Evolutionary conservation across 1,140 invertebrate genomes (phyloP).

Genomic region (Dendroctonus ponderosae): DNA sequence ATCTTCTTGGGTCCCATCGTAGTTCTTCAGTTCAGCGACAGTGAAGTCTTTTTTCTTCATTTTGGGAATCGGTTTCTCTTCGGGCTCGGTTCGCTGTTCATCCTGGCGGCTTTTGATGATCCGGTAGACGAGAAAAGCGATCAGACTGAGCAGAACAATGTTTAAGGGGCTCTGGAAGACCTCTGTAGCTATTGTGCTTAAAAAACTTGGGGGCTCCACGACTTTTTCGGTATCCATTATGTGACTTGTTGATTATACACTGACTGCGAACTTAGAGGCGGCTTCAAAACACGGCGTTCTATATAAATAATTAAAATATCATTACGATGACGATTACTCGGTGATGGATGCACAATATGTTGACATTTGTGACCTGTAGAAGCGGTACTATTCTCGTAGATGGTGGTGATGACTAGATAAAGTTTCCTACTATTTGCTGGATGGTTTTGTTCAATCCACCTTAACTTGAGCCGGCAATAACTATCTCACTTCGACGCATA

Average conservation of each 20-base stretch:
- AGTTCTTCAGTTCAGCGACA: slow-evolving; percentile 80
- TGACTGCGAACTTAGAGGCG: neutral
- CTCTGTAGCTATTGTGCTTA: slow-evolving; percentile 61
- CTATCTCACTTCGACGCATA: too few relatives aligned
- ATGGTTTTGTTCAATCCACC: too few relatives aligned
- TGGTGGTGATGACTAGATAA: too few relatives aligned
- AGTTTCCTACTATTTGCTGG: too few relatives aligned
- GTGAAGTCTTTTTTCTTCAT: slow-evolving; percentile 89
- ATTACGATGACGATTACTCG: neutral
- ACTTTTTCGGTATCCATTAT: slow-evolving; percentile 32
- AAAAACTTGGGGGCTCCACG: slow-evolving; percentile 45
- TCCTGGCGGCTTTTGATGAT: slow-evolving; percentile 68
- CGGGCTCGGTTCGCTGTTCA: slow-evolving; percentile 49
- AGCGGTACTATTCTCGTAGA: too few relatives aligned
- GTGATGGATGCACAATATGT: too few relatives aligned
- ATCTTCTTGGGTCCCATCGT: slow-evolving; percentile 77
- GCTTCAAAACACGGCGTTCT: neutral
- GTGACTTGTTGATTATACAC: slow-evolving; percentile 23
- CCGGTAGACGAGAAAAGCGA: slow-evolving; percentile 82
- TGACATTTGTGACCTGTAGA: too few relatives aligned
- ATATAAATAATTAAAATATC: slow-evolving; percentile 16
- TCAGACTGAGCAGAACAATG: slow-evolving; percentile 70
- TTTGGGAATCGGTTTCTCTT: slow-evolving; percentile 71
- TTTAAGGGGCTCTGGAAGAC: slow-evolving; percentile 77
- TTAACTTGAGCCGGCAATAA: too few relatives aligned